Evolutionary conservation across 1,140 invertebrate species (phyloP), one percentile per base, ranked within the genome.

Genomic region (Lepidurus apus): DNA sequence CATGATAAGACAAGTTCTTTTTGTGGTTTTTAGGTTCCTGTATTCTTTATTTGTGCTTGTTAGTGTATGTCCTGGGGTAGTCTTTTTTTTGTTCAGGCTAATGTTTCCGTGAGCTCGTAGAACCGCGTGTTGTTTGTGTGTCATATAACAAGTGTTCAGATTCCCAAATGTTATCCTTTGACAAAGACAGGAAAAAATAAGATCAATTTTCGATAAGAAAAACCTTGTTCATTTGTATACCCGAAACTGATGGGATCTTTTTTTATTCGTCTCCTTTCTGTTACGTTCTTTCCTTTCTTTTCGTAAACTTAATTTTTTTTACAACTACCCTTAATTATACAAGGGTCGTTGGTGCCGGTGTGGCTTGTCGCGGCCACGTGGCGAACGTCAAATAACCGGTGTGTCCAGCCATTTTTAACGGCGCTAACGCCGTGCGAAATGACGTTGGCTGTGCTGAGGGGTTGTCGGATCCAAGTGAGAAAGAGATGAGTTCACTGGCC

Each of bases 301-400:
- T 9, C 8, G 34, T 34, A 34, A 34, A 34, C 53, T 65, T 65
- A 11, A 26, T 26, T 65, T 65, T 65, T 65, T 65, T 13, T 17
- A 65, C 53, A 65, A 65, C 21, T 34, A 34, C 3, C 34, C 34
- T 34, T 34, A 34, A 34, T 34, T 34, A 34, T 34, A 34, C 1
- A 34, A 34, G 53, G 13, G 17, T 65, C 53, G 21, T 17, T 65
- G 53, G 1, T 74, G 21, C 47, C 7, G 65, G 8, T 24, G 21
- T 21, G 42, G 21, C 42, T 77, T 73, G 53, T 42, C 92, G 92
- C 42, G 93, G 92, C 77, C 94, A 85, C 4, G 94, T 93, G 7
- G 95, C 95, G 85, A 97, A 94, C 34, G 96, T 98, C 45, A 98
- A 88, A 86, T 94, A 98, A 9, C 96, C 96, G 42, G 96, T 98